Evolutionary conservation across 2,113 vertebrate genomes (phyloP).

Genomic region (Apodemus sylvaticus): DNA sequence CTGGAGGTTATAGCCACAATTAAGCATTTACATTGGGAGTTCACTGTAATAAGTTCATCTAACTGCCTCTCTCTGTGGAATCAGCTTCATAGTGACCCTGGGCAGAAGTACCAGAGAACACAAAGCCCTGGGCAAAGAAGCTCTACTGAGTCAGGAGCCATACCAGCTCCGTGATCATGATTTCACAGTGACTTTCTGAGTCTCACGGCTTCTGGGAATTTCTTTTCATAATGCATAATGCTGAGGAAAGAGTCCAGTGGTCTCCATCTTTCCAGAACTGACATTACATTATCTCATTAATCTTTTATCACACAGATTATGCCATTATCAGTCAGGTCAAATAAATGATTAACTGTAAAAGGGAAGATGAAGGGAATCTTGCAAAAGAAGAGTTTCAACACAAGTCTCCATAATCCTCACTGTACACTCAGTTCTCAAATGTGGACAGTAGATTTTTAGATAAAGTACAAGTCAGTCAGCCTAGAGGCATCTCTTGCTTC

Average conservation of each 20-base stretch:
- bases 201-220: background rate
- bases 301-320: background rate
- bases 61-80: background rate
- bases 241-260: background rate
- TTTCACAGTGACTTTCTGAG: background rate
- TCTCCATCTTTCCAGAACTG: background rate
- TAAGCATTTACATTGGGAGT: constrained; percentile 9
- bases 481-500: background rate
- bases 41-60: background rate
- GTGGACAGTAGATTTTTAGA: background rate
- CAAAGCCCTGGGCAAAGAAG: background rate
- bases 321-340: background rate
- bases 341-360: background rate
- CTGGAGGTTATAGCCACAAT: constrained; percentile 37
- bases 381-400: background rate
- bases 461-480: background rate
- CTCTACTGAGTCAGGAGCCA: background rate
- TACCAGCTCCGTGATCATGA: background rate
- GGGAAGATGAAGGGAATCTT: background rate
- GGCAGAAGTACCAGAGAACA: background rate
- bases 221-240: background rate
- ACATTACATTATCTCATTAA: background rate
- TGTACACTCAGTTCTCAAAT: background rate
- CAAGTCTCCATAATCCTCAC: background rate
- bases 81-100: background rate